Base-by-base conservation (phyloP, 2,113 vertebrate genomes). In the Myxocyprinus asiaticus region DNA sequence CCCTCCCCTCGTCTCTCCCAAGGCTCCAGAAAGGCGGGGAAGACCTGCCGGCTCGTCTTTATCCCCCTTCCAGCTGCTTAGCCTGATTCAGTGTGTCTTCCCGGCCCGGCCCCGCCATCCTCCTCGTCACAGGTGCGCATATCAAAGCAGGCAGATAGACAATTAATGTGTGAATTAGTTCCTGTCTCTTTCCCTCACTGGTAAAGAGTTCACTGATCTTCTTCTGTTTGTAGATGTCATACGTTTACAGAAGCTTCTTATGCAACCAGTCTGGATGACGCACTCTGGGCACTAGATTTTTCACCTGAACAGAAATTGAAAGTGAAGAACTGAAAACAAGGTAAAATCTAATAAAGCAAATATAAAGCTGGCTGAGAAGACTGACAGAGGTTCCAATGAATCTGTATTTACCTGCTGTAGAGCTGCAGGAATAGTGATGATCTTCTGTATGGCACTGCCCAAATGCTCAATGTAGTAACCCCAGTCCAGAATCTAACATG, bases 241-340 rank as follows among this genome's bases (percentile, higher is more conserved):
- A 98, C 90, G 98, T 99, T 89, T 99, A 97, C 85, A 99, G 85
- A 9, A 99, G 95, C 75, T 98, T 99, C 87, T 95, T 99, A 87
- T 99, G 97, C 12, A 99, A 95, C 98, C 98, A 99, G 84, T 99
- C 97, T 0, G 98, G 97, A 83, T 99, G 98, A 47, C 92, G 93
- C 59, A 99, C 96, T 1, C 97, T 94, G 0, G 98, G 97, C 4
- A 99, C 97, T 0, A 97, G 98, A 84, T 99, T 99, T 89, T 98
- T 99, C 65, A 99, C 95, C 97, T 99, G 65, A 67, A 48, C 5
- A 48, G 59, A 70, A 14, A 59, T n/a, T n/a, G n/a, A n/a, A n/a
- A n/a, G n/a, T n/a, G n/a, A n/a, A n/a, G 67, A 15, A 67, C 62
- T 0, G 44, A 77, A 17, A 47, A 0, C 11, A 68, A 33, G 44